Percentiles rank a stretch among this genome's conserved stretches.
These are phyloP conservation scores for Aphis gossypii DNA, from an alignment of 1,140 invertebrate genomes.

Conservation along the genomic window DNA sequence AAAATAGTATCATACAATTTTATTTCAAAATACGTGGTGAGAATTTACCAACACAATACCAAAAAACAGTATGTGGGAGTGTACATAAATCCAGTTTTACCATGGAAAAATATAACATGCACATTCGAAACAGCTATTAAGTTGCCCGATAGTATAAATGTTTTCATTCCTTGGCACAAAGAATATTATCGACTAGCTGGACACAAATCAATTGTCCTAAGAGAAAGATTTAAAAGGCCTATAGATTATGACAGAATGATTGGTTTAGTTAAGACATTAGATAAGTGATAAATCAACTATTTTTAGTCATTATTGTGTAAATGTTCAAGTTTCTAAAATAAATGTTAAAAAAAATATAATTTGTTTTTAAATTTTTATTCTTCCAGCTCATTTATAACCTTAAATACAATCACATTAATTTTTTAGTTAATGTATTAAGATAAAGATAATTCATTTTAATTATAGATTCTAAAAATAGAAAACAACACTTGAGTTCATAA, in stretches of 20 bases:
- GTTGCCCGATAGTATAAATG: constrained; percentile 2
- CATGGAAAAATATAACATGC: constrained; percentile 38
- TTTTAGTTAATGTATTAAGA: background rate
- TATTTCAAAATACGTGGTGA: constrained; percentile 50
- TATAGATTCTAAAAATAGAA: too few species aligned
- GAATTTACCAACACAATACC: constrained; percentile 34
- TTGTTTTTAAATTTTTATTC: background rate
- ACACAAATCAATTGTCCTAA: constrained; percentile 39
- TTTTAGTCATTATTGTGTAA: background rate
- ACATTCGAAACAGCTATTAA: constrained; percentile 23
- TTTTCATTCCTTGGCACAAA: constrained; percentile 41
- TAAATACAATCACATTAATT: background rate
- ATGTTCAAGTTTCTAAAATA: background rate
- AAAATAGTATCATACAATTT: constrained; percentile 41
- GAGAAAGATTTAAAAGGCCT: constrained; percentile 51
- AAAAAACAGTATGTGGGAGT: constrained; percentile 26
- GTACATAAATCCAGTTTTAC: constrained; percentile 39
- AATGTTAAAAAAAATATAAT: background rate
- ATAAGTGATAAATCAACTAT: background rate
- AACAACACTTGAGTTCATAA: too few species aligned
- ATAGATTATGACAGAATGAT: constrained; percentile 51
- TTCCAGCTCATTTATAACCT: background rate
- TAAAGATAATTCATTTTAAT: background rate
- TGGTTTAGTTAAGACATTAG: background rate
- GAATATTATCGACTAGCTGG: constrained; percentile 42